Evolutionary conservation across 2,113 vertebrate species (phyloP).

Genomic region (Scomber scombrus): DNA sequence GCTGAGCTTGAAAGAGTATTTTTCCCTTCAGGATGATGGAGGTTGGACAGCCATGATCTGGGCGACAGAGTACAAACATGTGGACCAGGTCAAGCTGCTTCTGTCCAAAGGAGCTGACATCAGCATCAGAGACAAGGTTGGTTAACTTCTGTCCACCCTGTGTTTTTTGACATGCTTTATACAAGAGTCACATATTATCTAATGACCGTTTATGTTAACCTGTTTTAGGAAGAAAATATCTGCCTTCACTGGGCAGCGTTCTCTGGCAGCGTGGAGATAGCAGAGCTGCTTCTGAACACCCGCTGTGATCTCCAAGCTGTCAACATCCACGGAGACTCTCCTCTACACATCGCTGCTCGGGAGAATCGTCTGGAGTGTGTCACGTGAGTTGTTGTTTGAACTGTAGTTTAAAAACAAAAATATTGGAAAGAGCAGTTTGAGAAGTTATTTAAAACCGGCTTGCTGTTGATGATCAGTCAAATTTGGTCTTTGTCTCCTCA

Average conservation of each 20-base stretch:
- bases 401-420: background rate
- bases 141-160: background rate
- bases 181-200: background rate
- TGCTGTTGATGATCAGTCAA: background rate
- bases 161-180: background rate
- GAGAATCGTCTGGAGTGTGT: conserved; percentile 96
- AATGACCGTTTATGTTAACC: background rate
- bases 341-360: conserved; percentile 94
- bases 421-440: background rate
- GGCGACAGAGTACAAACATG: conserved; percentile 97
- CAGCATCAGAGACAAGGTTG: conserved; percentile 96
- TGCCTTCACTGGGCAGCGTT: conserved; percentile 99
- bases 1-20: background rate
- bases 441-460: background rate
- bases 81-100: conserved; percentile 94
- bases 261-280: conserved; percentile 96
- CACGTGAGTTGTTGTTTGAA: conserved; percentile 84
- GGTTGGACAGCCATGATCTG: conserved; percentile 99
- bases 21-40: conserved; percentile 89
- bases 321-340: conserved; percentile 97
- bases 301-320: conserved; percentile 91
- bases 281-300: conserved; percentile 92
- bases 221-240: conserved; percentile 94
- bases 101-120: conserved; percentile 93
- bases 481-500: conserved; percentile 57